phyloP scores from a whole-genome alignment of 2,888 invertebrate genomes.

The Lasioglossum vierecki region DNA sequence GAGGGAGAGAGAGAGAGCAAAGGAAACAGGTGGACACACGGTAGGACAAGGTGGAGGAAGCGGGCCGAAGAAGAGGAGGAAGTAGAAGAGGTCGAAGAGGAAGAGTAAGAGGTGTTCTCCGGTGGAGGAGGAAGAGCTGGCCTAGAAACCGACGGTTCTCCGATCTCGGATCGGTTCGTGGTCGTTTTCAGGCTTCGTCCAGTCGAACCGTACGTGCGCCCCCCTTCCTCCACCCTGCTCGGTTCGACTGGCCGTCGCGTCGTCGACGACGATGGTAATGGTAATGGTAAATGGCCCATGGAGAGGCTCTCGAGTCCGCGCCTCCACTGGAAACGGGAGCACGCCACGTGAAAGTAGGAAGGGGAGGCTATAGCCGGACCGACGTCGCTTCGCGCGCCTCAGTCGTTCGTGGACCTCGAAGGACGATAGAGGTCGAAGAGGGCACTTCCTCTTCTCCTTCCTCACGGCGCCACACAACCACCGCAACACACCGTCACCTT shows the following conservation, averaged over 20 bases:
- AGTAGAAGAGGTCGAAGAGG: slow-evolving; percentile 31
- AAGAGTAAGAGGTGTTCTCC: slow-evolving; percentile 35
- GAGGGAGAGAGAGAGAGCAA: neutral
- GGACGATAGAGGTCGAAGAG: slow-evolving; percentile 84
- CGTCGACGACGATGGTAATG: slow-evolving; percentile 72
- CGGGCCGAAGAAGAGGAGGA: slow-evolving; percentile 34
- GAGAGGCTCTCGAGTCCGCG: slow-evolving; percentile 73
- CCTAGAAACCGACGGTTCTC: slow-evolving; percentile 68
- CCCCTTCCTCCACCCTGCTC: slow-evolving; percentile 20
- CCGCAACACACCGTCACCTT: neutral
- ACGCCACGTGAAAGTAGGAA: slow-evolving; percentile 81
- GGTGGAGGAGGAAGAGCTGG: slow-evolving; percentile 63
- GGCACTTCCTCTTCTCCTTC: slow-evolving; percentile 75
- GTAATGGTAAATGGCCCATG: slow-evolving; percentile 78
- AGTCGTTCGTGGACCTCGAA: slow-evolving; percentile 84
- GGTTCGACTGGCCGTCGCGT: slow-evolving; percentile 58
- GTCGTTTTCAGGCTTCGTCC: slow-evolving; percentile 56
- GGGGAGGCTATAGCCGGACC: slow-evolving; percentile 82
- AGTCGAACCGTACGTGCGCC: slow-evolving; percentile 25
- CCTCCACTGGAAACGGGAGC: slow-evolving; percentile 82
- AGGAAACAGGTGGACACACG: neutral
- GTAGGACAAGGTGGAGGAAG: slow-evolving; percentile 22
- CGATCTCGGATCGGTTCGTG: slow-evolving; percentile 55
- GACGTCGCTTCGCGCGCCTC: slow-evolving; percentile 80
- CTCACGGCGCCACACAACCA: slow-evolving; percentile 38